Conservation (phyloP, 1,140 invertebrate species). For the Ceratosolen solmsi region DNA sequence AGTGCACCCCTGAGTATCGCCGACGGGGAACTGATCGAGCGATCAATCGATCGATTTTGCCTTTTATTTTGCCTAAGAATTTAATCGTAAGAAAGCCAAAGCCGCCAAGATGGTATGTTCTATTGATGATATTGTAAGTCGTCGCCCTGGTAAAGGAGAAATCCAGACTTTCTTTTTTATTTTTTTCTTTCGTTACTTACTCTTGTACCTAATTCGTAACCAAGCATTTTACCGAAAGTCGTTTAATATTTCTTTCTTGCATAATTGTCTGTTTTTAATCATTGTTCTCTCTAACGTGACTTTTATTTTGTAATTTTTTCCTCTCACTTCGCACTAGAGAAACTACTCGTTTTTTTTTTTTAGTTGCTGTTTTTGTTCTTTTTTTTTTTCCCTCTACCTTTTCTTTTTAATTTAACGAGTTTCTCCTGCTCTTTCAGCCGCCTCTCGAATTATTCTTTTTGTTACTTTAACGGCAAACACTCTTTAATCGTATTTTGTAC, state of each 20-base stretch:
- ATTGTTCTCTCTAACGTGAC: conserved; percentile 13
- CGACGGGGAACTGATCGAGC: neutral
- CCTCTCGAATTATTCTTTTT: no score
- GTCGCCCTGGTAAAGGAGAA: conserved; percentile 69
- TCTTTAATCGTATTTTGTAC: no score
- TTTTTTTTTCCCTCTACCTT: neutral
- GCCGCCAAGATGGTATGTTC: conserved; percentile 70
- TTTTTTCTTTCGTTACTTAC: conserved; percentile 53
- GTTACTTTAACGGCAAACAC: no score
- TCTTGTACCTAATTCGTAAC: conserved; percentile 50
- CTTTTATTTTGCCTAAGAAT: neutral
- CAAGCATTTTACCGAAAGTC: conserved; percentile 9
- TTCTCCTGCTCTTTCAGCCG: no score
- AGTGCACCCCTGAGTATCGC: neutral
- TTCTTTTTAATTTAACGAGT: no score
- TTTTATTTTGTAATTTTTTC: conserved; percentile 44
- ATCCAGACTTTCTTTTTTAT: conserved; percentile 36
- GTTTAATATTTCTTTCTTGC: conserved; percentile 32
- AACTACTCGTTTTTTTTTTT: neutral
- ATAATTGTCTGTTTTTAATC: conserved; percentile 33
- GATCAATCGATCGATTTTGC: neutral
- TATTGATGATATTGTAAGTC: conserved; percentile 72
- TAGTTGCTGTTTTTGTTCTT: neutral
- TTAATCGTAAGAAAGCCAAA: conserved; percentile 21
- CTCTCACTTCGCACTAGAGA: neutral